Evolutionary conservation across 2,888 invertebrate species (phyloP), one percentile per base, ranked within the genome.

Genomic region (Coelopa pilipes): DNA sequence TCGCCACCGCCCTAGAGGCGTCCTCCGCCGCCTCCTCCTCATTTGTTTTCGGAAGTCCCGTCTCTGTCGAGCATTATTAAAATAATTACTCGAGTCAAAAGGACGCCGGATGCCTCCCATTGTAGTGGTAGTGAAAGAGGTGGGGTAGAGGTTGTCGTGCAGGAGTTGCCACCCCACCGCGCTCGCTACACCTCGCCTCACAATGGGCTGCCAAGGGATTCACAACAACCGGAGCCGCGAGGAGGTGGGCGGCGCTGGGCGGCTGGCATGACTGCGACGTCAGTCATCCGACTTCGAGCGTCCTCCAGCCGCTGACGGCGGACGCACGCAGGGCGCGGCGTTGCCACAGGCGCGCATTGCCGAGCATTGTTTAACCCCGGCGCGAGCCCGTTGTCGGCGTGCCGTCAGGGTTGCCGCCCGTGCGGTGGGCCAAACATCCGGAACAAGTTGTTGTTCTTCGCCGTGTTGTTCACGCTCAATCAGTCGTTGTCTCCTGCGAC

Each of bases 71-170:
- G 74, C 81, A 80, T 83, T 83, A 80, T 84, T 84, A 82, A 83
- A 83, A 82, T 83, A 83, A 83, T 83, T 83, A 83, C 84, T 81
- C 80, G 82, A 84, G 80, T 79, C 81, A 66, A 75, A 24, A 34
- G 34, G 34, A 34, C 34, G 34, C 34, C 34, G 34, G 34, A 34
- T 34, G 34, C 34, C 82, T 34, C 34, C 34, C 34, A 34, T 34
- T 34, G 34, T 34, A 2, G 34, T 34, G 34, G 34, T 34, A 34
- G 34, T 34, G 34, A n/a, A n/a, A n/a, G n/a, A n/a, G n/a, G n/a
- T n/a, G n/a, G 80, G 80, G n/a, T n/a, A n/a, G n/a, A n/a, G n/a
- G n/a, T n/a, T n/a, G n/a, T n/a, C n/a, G n/a, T n/a, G 24, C n/a
- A 65, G 34, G 57, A 57, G 65, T 57, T 70, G 74, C 70, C 46